Percentiles rank a stretch among this genome's conserved stretches.
These are phyloP conservation scores for Ommatoiulus sabulosus DNA, from an alignment of 2,888 invertebrate species.

Conservation along the genomic window DNA sequence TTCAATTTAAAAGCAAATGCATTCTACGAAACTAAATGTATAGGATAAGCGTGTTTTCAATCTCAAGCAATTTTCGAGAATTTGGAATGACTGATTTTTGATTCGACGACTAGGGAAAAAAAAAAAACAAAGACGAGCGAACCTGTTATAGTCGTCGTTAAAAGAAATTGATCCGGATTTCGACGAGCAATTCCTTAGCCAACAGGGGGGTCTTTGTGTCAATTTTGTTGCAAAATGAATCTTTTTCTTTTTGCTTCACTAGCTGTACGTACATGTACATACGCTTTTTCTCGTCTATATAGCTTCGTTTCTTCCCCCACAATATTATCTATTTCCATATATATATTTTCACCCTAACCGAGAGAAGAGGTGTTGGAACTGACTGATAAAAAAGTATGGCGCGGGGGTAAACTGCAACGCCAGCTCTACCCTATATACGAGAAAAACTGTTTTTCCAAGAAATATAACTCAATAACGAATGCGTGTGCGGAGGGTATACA, in stretches of 20 bases:
- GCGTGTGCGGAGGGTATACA: constrained; percentile 17
- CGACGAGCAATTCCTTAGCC: constrained; percentile 49
- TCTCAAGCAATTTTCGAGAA: no score
- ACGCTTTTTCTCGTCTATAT: not conserved
- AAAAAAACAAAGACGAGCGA: not conserved
- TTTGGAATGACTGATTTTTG: not conserved
- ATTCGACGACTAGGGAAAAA: not conserved
- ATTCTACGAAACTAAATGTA: no score
- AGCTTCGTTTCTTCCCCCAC: not conserved
- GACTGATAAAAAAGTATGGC: constrained; percentile 1
- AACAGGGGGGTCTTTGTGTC: constrained; percentile 41
- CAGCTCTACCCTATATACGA: constrained; percentile 18
- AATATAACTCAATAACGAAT: constrained; percentile 39
- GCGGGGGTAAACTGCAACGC: not conserved
- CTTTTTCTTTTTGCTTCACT: constrained; percentile 38
- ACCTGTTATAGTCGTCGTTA: constrained; percentile 7
- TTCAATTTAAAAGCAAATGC: no score
- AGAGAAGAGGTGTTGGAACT: constrained; percentile 30
- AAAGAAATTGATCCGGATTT: constrained; percentile 50
- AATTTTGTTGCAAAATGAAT: constrained; percentile 44
- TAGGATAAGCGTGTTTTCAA: no score
- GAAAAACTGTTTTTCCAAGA: constrained; percentile 41
- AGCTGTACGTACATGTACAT: not conserved
- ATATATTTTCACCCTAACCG: constrained; percentile 41
- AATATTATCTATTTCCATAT: constrained; percentile 47